Evolutionary conservation across 2,113 vertebrate genomes (phyloP).

Genomic region (Trogon melanurus): DNA sequence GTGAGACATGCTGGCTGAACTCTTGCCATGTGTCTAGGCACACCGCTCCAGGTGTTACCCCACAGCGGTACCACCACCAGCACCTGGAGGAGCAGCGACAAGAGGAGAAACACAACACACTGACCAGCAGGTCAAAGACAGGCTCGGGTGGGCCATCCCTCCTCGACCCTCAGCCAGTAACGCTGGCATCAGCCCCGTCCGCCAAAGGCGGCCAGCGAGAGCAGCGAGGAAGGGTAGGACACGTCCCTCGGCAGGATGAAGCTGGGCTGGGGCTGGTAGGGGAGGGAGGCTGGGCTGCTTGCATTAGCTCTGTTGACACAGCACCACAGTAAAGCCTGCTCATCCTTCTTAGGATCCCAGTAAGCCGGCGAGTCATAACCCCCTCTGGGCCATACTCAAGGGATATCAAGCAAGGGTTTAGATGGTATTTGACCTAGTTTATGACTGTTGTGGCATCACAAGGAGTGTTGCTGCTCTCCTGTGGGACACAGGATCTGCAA

Average conservation of each 20-base stretch:
- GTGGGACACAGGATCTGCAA: background rate
- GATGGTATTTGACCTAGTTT: background rate
- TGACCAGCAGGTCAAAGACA: background rate
- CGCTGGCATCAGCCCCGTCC: background rate
- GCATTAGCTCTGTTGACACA: background rate
- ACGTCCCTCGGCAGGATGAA: background rate
- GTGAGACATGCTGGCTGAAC: slow-evolving; percentile 78
- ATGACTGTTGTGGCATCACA: background rate
- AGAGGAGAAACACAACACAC: background rate
- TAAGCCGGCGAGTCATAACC: background rate
- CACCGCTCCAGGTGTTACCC: slow-evolving; percentile 59
- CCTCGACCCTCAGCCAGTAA: background rate
- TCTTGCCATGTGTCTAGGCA: slow-evolving; percentile 78
- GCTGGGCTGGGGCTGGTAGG: background rate
- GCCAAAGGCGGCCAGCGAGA: background rate
- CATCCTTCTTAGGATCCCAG: background rate
- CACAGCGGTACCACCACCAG: slow-evolving; percentile 81
- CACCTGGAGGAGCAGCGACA: slow-evolving; percentile 39
- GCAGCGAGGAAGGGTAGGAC: background rate
- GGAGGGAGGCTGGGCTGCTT: background rate
- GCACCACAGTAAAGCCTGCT: background rate
- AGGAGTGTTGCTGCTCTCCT: background rate
- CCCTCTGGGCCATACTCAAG: background rate
- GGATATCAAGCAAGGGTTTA: background rate
- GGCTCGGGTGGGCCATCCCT: background rate